Conservation (phyloP, 2,113 vertebrate genomes). For the Notothenia coriiceps region DNA sequence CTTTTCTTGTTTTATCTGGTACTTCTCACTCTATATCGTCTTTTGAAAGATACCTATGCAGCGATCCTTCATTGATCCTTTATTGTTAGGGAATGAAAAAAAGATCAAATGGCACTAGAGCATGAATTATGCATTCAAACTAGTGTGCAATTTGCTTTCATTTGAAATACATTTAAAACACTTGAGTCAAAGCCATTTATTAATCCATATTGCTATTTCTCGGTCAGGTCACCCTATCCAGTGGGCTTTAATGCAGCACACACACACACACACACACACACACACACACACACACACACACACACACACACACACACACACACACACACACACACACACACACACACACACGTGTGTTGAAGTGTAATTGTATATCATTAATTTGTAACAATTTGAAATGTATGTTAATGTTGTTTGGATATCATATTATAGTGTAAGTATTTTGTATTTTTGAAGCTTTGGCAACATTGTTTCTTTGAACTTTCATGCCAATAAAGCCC, state of each 20-base stretch:
- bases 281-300: conserved; percentile 47
- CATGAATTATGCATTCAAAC: conserved; percentile 14
- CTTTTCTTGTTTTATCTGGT: conserved; percentile 23
- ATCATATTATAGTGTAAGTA: no score
- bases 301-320: conserved; percentile 23
- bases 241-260: conserved; percentile 34
- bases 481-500: no score
- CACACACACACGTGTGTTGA: conserved; percentile 11
- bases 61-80: no score
- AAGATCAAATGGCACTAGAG: not conserved
- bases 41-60: not conserved
- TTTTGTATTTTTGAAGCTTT: no score
- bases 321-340: conserved; percentile 18
- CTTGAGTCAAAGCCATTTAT: not conserved
- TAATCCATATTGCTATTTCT: conserved; percentile 11
- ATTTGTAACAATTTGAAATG: no score
- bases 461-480: no score
- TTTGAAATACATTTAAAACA: conserved; percentile 12
- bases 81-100: no score
- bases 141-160: conserved; percentile 12
- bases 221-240: not conserved
- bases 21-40: not conserved
- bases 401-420: no score
- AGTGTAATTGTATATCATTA: no score
- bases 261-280: conserved; percentile 26